Conservation (phyloP, 2,888 invertebrate genomes). For the Euplexia lucipara region DNA sequence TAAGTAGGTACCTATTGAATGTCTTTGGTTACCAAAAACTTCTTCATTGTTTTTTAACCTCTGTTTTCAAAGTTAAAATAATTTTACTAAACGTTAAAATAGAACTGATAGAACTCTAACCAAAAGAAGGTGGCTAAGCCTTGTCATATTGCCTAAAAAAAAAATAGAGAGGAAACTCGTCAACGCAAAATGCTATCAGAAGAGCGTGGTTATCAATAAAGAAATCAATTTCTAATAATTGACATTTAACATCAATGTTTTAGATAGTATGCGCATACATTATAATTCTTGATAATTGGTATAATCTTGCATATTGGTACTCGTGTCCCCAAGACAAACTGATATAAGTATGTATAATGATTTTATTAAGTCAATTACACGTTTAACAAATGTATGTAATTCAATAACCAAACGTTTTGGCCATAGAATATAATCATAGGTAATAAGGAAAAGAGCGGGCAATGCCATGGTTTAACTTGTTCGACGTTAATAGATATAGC, state of each 20-base stretch:
- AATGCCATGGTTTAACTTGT: slow-evolving; percentile 31
- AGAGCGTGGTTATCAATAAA: not conserved
- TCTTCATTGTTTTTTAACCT: too few species aligned
- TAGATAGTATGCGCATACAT: not conserved
- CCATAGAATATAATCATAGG: slow-evolving; percentile 52
- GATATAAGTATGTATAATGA: slow-evolving; percentile 35
- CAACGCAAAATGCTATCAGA: too few species aligned
- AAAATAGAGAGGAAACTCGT: too few species aligned
- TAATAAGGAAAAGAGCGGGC: slow-evolving; percentile 52
- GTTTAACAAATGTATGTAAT: slow-evolving; percentile 59
- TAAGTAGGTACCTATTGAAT: too few species aligned
- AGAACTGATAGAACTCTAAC: too few species aligned
- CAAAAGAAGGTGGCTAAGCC: too few species aligned
- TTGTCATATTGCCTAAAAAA: too few species aligned
- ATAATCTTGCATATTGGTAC: slow-evolving; percentile 19
- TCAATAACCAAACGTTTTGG: slow-evolving; percentile 55
- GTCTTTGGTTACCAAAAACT: too few species aligned
- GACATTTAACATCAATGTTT: slow-evolving; percentile 18
- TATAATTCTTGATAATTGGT: slow-evolving; percentile 28
- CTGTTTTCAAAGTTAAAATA: too few species aligned
- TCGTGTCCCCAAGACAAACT: slow-evolving; percentile 53
- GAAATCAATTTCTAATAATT: slow-evolving; percentile 26
- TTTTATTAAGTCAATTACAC: slow-evolving; percentile 59
- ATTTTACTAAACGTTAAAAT: too few species aligned
- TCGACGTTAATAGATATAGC: slow-evolving; percentile 30